A percentile compares a stretch with the other conserved stretches of the same genome.
Evolutionary conservation across 2,888 invertebrate genomes (phyloP).

Genomic region (Dolomedes plantarius): DNA sequence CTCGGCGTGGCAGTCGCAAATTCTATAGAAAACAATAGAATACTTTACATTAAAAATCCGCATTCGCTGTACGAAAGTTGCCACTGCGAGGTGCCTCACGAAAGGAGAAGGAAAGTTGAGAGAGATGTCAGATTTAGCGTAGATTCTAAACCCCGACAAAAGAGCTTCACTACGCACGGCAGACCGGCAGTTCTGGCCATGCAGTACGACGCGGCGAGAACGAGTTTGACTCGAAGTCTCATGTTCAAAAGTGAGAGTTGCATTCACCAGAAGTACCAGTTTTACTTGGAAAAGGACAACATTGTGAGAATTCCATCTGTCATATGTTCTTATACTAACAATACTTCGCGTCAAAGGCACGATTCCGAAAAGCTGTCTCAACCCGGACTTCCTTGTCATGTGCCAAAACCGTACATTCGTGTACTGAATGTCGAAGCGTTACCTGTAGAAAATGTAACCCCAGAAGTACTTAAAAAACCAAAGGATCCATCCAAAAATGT

Average conservation of each 20-base stretch:
- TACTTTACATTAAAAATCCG: conserved; percentile 22
- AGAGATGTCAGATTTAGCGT: background rate
- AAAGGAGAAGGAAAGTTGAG: no score
- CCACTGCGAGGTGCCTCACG: background rate
- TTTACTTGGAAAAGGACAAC: conserved; percentile 5
- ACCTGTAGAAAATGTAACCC: background rate
- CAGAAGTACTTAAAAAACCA: background rate
- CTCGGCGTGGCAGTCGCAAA: background rate
- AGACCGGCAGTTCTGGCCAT: background rate
- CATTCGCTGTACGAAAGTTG: background rate
- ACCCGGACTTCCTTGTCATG: background rate
- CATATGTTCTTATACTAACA: background rate
- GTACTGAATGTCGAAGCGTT: background rate
- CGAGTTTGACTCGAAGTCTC: conserved; percentile 6
- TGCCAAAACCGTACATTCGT: background rate
- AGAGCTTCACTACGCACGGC: background rate
- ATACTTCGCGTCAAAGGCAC: no score
- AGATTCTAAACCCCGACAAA: background rate
- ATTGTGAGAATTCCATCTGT: conserved; percentile 32
- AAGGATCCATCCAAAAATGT: background rate
- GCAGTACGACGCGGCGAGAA: background rate
- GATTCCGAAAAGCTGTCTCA: background rate
- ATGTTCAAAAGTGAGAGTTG: conserved; percentile 53
- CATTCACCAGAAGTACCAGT: conserved; percentile 54
- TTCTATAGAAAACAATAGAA: background rate